Evolutionary conservation across 2,888 invertebrate genomes (phyloP).

Genomic region (Drosophila atroscutellata): DNA sequence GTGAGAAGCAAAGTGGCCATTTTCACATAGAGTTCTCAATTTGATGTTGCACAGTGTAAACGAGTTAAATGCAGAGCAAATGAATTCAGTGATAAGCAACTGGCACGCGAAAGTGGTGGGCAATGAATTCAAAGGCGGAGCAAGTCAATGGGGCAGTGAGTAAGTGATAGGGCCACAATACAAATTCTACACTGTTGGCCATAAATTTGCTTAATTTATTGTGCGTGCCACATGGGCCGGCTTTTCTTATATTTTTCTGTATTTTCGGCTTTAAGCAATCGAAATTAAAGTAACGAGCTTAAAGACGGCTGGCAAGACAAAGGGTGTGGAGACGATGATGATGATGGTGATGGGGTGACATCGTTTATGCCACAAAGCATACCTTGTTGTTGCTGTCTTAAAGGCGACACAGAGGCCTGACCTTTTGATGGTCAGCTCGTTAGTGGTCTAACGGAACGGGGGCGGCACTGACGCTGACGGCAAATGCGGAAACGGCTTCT

Average conservation of each 20-base stretch:
- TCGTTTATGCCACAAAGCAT: constrained; percentile 39
- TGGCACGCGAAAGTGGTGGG: constrained; percentile 63
- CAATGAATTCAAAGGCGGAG: constrained; percentile 36
- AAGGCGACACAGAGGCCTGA: constrained; percentile 42
- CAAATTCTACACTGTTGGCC: constrained; percentile 25
- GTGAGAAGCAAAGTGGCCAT: neutral
- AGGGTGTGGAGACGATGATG: neutral
- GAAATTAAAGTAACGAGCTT: constrained; percentile 40
- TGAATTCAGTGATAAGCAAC: constrained; percentile 35
- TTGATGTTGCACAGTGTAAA: constrained; percentile 37
- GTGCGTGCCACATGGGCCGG: constrained; percentile 44
- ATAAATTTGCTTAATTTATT: constrained; percentile 78
- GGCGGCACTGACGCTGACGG: neutral
- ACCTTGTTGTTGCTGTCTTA: constrained; percentile 26
- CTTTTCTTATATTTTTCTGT: neutral
- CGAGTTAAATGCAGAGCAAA: constrained; percentile 25
- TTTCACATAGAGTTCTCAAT: neutral
- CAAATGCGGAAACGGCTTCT: constrained; percentile 14
- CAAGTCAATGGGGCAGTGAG: neutral
- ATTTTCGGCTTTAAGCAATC: constrained; percentile 48
- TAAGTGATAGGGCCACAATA: neutral
- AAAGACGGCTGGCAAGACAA: constrained; percentile 1
- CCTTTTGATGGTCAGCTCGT: constrained; percentile 55
- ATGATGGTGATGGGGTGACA: neutral
- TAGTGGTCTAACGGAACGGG: constrained; percentile 3